Evolutionary conservation across 2,113 vertebrate genomes (phyloP).

Genomic region (Carlito syrichta): DNA sequence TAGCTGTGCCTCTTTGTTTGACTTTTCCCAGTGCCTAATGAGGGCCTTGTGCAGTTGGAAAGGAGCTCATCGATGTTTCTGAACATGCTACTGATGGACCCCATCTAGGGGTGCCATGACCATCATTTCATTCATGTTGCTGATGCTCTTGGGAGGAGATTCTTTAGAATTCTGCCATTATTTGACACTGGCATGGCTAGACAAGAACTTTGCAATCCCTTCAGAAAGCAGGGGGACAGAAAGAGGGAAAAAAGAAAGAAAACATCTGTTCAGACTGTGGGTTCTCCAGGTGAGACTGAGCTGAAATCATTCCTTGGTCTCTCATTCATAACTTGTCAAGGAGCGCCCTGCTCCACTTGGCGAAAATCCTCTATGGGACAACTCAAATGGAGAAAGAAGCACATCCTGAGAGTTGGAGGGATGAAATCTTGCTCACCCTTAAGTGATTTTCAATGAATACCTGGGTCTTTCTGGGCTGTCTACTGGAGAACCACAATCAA

Average conservation of each 20-base stretch:
- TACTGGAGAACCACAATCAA: background rate
- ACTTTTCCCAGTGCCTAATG: background rate
- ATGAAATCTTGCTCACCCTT: background rate
- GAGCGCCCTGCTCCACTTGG: background rate
- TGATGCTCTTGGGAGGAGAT: background rate
- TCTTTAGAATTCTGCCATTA: background rate
- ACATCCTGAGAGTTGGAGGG: background rate
- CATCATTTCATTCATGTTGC: background rate
- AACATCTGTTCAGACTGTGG: background rate
- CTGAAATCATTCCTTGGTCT: background rate
- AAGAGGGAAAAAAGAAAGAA: background rate
- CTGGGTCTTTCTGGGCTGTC: background rate
- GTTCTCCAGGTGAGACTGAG: background rate
- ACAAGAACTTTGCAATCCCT: background rate
- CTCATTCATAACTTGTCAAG: background rate
- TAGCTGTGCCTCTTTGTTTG: background rate
- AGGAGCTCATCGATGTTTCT: background rate
- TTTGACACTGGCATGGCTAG: too few species aligned
- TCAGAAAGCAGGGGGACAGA: background rate
- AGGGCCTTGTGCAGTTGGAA: background rate
- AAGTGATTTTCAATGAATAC: background rate
- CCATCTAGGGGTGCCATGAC: background rate
- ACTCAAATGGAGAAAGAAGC: background rate
- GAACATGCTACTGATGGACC: background rate
- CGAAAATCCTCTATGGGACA: background rate